Percentiles rank a stretch among this genome's conserved stretches.
phyloP scores from a whole-genome alignment of 2,113 vertebrate species.

The human region GRCh38 chr14:86179501-86180000 shows the following conservation, averaged over 20 bases:
- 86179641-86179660: constrained; percentile 49
- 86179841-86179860: constrained; percentile 53
- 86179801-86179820: constrained; percentile 68
- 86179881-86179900: background rate
- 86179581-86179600: constrained; percentile 60
- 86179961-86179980: background rate
- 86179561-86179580: constrained; percentile 60
- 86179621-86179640: constrained; percentile 32
- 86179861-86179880: fast-evolving
- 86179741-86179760: constrained; percentile 53
- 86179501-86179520: constrained; percentile 64
- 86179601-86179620: constrained; percentile 52
- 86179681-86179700: constrained; percentile 49
- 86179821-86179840: constrained; percentile 8
- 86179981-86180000: background rate
- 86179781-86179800: background rate
- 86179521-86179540: constrained; percentile 51
- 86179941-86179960: background rate
- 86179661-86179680: constrained; percentile 48
- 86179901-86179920: constrained; percentile 58
- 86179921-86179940: background rate
- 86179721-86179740: constrained; percentile 51
- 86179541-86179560: constrained; percentile 60
- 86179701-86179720: constrained; percentile 45
- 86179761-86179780: background rate